These are phyloP conservation scores for Hippocampus guttulatus DNA, from an alignment of 2,113 vertebrate genomes.

Conservation along the genomic window DNA sequence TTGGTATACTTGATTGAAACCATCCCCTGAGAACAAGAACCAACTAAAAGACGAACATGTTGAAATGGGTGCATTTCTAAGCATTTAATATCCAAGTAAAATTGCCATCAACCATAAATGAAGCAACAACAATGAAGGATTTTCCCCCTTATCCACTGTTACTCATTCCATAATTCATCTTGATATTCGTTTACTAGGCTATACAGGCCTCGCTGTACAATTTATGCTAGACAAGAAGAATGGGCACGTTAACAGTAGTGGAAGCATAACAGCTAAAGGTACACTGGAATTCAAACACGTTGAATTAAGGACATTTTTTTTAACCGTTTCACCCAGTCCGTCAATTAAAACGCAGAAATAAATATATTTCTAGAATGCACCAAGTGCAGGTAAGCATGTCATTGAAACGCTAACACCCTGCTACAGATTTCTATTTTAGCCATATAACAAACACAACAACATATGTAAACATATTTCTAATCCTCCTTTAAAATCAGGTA, in stretches of 20 bases:
- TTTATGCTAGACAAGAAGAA: neutral
- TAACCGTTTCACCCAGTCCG: neutral
- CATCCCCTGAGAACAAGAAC: too few species aligned
- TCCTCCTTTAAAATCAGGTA: neutral
- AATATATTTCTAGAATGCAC: neutral
- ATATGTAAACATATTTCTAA: neutral
- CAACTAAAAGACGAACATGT: neutral
- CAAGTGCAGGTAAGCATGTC: slow-evolving; percentile 8
- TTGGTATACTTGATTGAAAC: neutral
- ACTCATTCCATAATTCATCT: neutral
- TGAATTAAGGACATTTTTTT: neutral
- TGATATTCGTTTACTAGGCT: neutral
- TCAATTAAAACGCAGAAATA: slow-evolving; percentile 1
- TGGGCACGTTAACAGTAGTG: neutral
- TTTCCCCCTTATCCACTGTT: too few species aligned
- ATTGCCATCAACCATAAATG: neutral
- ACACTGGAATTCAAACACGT: slow-evolving; percentile 16
- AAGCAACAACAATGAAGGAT: neutral
- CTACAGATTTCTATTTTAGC: slow-evolving; percentile 15
- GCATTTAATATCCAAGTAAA: neutral
- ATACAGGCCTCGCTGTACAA: neutral
- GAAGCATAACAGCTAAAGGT: neutral
- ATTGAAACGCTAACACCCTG: slow-evolving; percentile 3
- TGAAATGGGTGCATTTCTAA: neutral
- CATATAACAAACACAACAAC: slow-evolving; percentile 20